Base-by-base conservation (phyloP, 2,113 vertebrate genomes). In the Typhlomys cinereus region DNA sequence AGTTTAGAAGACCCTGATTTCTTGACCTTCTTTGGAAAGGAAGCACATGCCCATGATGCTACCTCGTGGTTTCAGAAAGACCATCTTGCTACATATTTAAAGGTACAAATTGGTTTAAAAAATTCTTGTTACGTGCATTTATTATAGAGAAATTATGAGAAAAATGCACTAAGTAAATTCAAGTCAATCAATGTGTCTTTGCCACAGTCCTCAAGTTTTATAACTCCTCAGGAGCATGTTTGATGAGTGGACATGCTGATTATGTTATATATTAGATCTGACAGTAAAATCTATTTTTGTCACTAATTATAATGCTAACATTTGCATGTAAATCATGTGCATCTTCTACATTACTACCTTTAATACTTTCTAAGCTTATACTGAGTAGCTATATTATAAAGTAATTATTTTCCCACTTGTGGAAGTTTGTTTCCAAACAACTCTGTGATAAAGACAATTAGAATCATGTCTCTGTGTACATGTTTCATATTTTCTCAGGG, bases 341-440 rank as follows among this genome's bases (percentile, higher is more conserved):
- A 66, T 70, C 34, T 27, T 36, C 52, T 82, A 73, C 34, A 57
- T 73, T 67, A 88, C 23, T 75, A 11, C 27, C 29, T 67, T 78
- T 21, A 79, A 1, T 59, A 9, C 17, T 82, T 78, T 57, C 46
- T 34, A 70, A 23, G 67, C 27, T 75, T 79, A 6, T 1, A 50
- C 57, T 44, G 0, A 36, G 31, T 52, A 12, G 2, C 1, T 75
- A 14, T 84, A 89, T 2, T 90, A 1, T 46, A 46, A 90, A 18
- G 81, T 66, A 82, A 52, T 66, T 64, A 79, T 27, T 90, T 91
- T 34, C 21, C 46, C 92, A 12, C 95, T 74, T 25, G 85, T n/a
- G 66, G 27, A 88, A 94, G 75, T 74, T 23, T 73, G 46, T 87
- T 86, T 48, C 2, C 7, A 57, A 79, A 69, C n/a, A 80, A 25